Percentiles rank a stretch among this genome's conserved stretches.
Evolutionary conservation across 64 coral and sea anemone species (phyloP).

Genomic region (Exaiptasia diaphana): DNA sequence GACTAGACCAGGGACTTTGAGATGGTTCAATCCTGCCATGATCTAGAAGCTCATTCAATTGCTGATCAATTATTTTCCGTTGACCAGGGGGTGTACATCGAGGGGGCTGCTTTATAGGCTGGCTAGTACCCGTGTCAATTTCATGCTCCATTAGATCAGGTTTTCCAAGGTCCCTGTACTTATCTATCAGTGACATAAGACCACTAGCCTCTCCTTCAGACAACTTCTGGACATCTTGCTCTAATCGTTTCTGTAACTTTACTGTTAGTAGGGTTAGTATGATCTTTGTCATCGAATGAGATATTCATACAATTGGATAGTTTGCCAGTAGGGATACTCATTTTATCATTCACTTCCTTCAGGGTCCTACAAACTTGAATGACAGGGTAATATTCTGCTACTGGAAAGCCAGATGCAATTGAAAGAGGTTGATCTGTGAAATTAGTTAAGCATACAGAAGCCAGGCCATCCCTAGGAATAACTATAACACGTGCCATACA

Average conservation of each 20-base stretch:
- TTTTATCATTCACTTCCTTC: background rate
- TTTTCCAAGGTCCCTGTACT: background rate
- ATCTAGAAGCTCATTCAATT: background rate
- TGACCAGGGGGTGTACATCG: background rate
- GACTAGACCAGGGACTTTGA: background rate
- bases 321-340: background rate
- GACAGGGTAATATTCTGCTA: conserved; percentile 46
- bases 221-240: background rate
- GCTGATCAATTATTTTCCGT: background rate
- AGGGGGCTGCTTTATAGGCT: conserved; percentile 3
- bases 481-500: conserved; percentile 20
- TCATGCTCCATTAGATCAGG: conserved; percentile 4
- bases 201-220: background rate
- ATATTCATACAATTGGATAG: background rate
- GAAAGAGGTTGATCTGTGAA: conserved; percentile 29
- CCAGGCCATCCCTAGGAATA: conserved; percentile 29
- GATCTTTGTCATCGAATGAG: background rate
- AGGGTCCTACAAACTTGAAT: background rate
- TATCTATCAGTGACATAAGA: background rate
- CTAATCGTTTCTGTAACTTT: too few species aligned
- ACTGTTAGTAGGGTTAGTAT: too few species aligned
- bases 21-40: conserved; percentile 1
- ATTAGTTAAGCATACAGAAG: conserved; percentile 37
- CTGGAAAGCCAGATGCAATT: conserved; percentile 20
- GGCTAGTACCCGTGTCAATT: background rate